These are phyloP conservation scores for Passerina amoena DNA, from an alignment of 2,113 vertebrate species.

Conservation along the genomic window DNA sequence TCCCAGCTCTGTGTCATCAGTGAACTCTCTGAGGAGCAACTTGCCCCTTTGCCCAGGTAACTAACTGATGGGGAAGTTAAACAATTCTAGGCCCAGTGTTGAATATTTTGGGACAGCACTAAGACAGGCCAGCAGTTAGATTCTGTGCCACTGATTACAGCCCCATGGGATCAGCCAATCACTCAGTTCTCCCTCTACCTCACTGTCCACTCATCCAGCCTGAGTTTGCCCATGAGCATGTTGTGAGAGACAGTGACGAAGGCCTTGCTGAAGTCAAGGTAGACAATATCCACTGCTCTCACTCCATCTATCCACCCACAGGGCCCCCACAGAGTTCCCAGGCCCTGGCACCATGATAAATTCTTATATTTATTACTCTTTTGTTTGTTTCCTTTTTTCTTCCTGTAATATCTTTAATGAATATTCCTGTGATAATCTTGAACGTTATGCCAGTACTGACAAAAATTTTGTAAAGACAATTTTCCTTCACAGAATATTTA, in stretches of 20 bases:
- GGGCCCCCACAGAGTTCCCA: accelerated
- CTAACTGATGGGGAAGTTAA: background rate
- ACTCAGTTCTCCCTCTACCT: background rate
- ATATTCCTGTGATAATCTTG: background rate
- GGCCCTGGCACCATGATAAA: background rate
- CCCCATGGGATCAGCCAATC: background rate
- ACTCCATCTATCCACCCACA: accelerated
- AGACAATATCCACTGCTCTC: background rate
- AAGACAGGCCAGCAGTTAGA: background rate
- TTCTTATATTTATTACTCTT: background rate
- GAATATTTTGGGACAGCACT: background rate
- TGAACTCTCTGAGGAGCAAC: background rate
- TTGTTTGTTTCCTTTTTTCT: background rate
- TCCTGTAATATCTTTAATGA: background rate
- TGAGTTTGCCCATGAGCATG: background rate
- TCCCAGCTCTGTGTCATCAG: background rate
- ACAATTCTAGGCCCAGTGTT: too few relatives aligned
- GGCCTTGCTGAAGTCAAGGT: background rate
- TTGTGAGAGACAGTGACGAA: background rate
- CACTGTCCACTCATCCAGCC: background rate
- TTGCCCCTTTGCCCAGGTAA: accelerated
- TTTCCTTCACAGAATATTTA: background rate
- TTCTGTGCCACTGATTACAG: background rate
- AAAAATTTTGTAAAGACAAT: background rate
- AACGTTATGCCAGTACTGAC: background rate